These are phyloP conservation scores for Drosophila paranaensis DNA, from an alignment of 2,888 invertebrate genomes.

Conservation along the genomic window DNA sequence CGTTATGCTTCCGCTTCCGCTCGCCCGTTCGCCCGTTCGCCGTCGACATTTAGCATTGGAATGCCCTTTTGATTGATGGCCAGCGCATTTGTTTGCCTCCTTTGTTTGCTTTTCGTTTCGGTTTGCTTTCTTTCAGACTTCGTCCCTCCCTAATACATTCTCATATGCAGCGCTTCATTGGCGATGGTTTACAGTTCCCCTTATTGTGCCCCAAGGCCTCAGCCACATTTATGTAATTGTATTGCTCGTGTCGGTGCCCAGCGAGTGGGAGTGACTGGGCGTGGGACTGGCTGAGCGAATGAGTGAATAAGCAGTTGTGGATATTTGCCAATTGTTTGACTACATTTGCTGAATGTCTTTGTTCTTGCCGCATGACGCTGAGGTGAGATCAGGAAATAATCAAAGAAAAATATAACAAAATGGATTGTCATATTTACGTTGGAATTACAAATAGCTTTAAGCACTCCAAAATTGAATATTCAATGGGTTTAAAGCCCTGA, in stretches of 20 bases:
- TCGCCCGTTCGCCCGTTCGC: slow-evolving; percentile 24
- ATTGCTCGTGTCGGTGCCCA: slow-evolving; percentile 30
- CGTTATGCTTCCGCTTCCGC: slow-evolving; percentile 74
- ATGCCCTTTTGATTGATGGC: slow-evolving; percentile 73
- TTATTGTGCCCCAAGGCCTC: slow-evolving; percentile 58
- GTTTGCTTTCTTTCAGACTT: slow-evolving; percentile 15
- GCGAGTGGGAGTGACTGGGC: slow-evolving; percentile 1
- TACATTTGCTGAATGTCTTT: slow-evolving; percentile 14
- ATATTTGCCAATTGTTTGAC: slow-evolving; percentile 27
- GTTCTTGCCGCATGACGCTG: not conserved
- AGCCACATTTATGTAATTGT: slow-evolving; percentile 64
- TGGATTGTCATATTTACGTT: not conserved
- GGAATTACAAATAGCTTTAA: not conserved
- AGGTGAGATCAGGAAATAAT: not conserved
- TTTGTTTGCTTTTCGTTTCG: slow-evolving; percentile 52
- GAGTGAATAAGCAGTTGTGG: slow-evolving; percentile 24
- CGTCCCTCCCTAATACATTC: slow-evolving; percentile 12
- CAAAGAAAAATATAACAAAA: not conserved
- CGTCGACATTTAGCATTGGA: slow-evolving; percentile 49
- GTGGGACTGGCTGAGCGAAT: slow-evolving; percentile 27
- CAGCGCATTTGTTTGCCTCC: slow-evolving; percentile 58
- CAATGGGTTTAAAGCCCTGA: no score
- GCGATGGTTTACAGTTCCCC: slow-evolving; percentile 53
- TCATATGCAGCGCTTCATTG: slow-evolving; percentile 62
- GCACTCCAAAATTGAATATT: not conserved